These are phyloP conservation scores for Typhlichthys eigenmanni DNA, from an alignment of 2,797 vertebrate genomes.

Conservation along the genomic window DNA sequence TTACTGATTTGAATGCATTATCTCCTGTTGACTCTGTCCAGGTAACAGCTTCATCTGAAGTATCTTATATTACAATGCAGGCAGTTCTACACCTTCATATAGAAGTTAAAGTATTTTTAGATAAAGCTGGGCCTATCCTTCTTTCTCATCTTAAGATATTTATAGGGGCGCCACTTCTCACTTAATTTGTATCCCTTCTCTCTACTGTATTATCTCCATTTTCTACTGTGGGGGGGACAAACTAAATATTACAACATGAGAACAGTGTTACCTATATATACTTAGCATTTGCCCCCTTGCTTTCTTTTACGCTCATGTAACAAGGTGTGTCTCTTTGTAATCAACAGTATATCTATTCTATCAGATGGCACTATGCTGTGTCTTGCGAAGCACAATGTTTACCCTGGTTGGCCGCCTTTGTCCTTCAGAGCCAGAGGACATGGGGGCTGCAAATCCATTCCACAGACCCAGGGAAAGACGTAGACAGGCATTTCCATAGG, in stretches of 20 bases:
- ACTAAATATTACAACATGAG: no score
- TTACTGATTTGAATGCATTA: slow-evolving; percentile 18
- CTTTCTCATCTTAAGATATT: slow-evolving; percentile 7
- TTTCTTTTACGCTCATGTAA: not conserved
- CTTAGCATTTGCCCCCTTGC: no score
- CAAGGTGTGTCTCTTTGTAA: not conserved
- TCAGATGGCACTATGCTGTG: slow-evolving; percentile 21
- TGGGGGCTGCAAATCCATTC: slow-evolving; percentile 48
- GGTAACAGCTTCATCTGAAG: slow-evolving; percentile 10
- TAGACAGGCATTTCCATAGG: slow-evolving; percentile 64
- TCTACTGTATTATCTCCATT: not conserved
- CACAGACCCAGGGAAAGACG: slow-evolving; percentile 42
- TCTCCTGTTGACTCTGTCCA: slow-evolving; percentile 14
- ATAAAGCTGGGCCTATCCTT: slow-evolving; percentile 4
- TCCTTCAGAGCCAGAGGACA: slow-evolving; percentile 72
- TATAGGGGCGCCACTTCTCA: slow-evolving; percentile 15
- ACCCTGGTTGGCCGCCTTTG: slow-evolving; percentile 53
- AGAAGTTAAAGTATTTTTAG: slow-evolving; percentile 5
- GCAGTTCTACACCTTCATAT: not conserved
- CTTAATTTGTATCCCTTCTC: slow-evolving; percentile 6
- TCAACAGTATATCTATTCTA: not conserved
- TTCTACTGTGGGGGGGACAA: not conserved
- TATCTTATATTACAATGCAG: slow-evolving; percentile 24
- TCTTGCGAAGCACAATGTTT: slow-evolving; percentile 40
- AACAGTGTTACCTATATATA: no score